These are phyloP conservation scores for Rhopilema esculentum DNA, from an alignment of 30 jellyfish, hydroid and myxozoan species.

Conservation along the genomic window DNA sequence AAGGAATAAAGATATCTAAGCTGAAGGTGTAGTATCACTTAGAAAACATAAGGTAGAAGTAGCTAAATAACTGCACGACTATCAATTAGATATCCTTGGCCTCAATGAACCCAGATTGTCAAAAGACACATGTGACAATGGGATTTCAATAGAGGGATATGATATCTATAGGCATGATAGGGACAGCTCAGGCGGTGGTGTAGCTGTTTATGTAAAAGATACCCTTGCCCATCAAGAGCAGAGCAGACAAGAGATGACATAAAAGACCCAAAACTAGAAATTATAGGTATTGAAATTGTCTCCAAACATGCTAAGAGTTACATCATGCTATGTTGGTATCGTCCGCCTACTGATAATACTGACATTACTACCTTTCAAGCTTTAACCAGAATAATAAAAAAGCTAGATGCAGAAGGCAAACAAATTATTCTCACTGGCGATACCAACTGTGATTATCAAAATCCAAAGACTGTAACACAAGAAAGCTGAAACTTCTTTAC, in stretches of 20 bases:
- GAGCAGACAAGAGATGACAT: constrained; percentile 14
- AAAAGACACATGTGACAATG: constrained; percentile 27
- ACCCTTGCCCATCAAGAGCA: constrained; percentile 42
- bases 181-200: constrained; percentile 36
- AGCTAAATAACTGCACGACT: constrained; percentile 15
- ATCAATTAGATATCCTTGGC: constrained; percentile 14
- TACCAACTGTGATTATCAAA: constrained; percentile 28
- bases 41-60: constrained; percentile 36
- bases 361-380: constrained; percentile 4
- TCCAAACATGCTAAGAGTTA: constrained; percentile 13
- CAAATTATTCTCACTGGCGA: constrained; percentile 22
- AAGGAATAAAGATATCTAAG: constrained; percentile 25
- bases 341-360: constrained; percentile 25
- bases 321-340: constrained; percentile 15
- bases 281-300: constrained; percentile 19
- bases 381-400: no score
- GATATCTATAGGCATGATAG: constrained; percentile 40
- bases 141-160: constrained; percentile 19
- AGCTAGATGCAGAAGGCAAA: constrained; percentile 43
- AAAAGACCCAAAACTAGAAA: constrained; percentile 6
- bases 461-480: constrained; percentile 3
- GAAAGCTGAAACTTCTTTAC: constrained; percentile 14
- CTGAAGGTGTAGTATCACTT: constrained; percentile 45
- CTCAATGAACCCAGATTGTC: constrained; percentile 50
- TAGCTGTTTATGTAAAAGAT: constrained; percentile 12